Evolutionary conservation across 2,113 vertebrate genomes (phyloP).

Genomic region (Epinephelus cyanopodus): DNA sequence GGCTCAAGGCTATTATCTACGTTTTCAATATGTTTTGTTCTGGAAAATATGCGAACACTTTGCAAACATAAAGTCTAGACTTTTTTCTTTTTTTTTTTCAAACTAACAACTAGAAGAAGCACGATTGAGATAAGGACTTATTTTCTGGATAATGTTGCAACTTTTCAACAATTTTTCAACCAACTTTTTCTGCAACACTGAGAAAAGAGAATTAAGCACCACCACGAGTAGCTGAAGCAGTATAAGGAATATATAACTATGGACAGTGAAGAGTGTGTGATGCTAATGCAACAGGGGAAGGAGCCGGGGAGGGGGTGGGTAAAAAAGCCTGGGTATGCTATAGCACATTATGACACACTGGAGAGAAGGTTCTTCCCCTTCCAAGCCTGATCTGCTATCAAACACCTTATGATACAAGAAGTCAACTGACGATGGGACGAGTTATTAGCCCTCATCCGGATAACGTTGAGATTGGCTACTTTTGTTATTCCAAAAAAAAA

Average conservation of each 20-base stretch:
- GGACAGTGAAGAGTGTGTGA: slow-evolving; percentile 72
- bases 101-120: slow-evolving; percentile 80
- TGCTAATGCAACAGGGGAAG: slow-evolving; percentile 54
- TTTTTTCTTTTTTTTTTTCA: slow-evolving; percentile 42
- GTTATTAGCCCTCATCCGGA: slow-evolving; percentile 74
- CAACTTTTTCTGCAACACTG: slow-evolving; percentile 61
- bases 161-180: slow-evolving; percentile 56
- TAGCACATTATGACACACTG: slow-evolving; percentile 67
- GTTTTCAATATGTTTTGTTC: slow-evolving; percentile 78
- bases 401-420: slow-evolving; percentile 77
- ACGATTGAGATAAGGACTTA: slow-evolving; percentile 72
- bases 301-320: background rate
- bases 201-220: slow-evolving; percentile 75
- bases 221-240: slow-evolving; percentile 76
- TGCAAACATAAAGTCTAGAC: slow-evolving; percentile 75
- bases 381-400: slow-evolving; percentile 69
- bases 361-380: slow-evolving; percentile 64
- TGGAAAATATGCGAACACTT: slow-evolving; percentile 78
- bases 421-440: slow-evolving; percentile 68
- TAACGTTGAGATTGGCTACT: slow-evolving; percentile 75
- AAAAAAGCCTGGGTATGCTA: slow-evolving; percentile 45
- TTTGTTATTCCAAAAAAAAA: slow-evolving; percentile 66
- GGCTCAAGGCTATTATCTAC: slow-evolving; percentile 80
- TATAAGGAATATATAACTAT: slow-evolving; percentile 76
- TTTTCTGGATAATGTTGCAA: slow-evolving; percentile 71